Conservation (phyloP, 2,888 invertebrate genomes). For the Didymodactylos carnosus region DNA sequence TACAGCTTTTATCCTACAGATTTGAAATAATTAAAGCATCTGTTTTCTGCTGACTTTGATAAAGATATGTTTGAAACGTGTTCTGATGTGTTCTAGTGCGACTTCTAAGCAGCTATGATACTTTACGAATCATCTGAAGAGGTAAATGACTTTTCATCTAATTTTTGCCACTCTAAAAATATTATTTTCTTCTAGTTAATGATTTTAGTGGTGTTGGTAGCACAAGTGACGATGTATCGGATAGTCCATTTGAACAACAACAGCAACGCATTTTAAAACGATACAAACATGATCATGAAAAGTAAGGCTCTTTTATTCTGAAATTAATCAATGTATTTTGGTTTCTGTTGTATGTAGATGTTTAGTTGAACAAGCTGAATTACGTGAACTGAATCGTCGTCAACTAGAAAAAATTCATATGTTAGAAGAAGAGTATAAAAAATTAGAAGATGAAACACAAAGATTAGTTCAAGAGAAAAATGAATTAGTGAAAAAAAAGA, state of each 20-base stretch:
- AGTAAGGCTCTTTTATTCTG: neutral
- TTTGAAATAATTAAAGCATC: too few species aligned
- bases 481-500: neutral
- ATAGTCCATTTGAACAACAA: neutral
- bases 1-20: too few species aligned
- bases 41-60: too few species aligned
- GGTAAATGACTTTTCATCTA: too few species aligned
- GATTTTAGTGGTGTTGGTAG: too few species aligned
- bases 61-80: too few species aligned
- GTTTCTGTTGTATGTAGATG: neutral
- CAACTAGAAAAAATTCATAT: neutral
- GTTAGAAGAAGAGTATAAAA: neutral
- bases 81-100: too few species aligned
- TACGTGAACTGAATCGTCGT: neutral
- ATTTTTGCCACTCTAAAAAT: too few species aligned
- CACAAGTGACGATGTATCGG: neutral
- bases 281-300: neutral
- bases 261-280: too few species aligned
- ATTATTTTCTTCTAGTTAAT: too few species aligned
- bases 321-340: neutral
- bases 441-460: neutral
- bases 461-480: neutral
- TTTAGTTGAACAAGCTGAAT: neutral
- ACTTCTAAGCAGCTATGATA: too few species aligned
- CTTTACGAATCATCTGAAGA: too few species aligned